Evolutionary conservation across 2,888 invertebrate species (phyloP).

Genomic region (Volucella inflata): DNA sequence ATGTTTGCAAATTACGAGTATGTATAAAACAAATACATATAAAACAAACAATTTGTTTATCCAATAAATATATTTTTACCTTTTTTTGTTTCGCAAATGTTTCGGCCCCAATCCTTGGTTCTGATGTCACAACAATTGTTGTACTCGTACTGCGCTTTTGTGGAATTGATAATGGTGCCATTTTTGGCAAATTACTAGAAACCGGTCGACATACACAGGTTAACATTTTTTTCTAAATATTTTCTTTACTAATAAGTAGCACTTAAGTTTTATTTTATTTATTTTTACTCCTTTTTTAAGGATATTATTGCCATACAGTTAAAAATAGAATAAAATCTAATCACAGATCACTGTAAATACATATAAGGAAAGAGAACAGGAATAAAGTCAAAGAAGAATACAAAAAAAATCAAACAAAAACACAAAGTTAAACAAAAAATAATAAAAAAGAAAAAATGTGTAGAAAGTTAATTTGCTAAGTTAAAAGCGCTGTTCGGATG

Average conservation of each 20-base stretch:
- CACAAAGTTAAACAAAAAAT: slow-evolving; percentile 3
- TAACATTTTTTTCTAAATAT: slow-evolving; percentile 78
- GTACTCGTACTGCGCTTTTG: slow-evolving; percentile 78
- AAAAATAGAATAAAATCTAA: slow-evolving; percentile 30
- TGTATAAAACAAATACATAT: not conserved
- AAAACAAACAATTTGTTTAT: not conserved
- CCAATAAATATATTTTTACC: slow-evolving; percentile 70
- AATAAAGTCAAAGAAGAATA: slow-evolving; percentile 3
- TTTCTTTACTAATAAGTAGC: slow-evolving; percentile 27
- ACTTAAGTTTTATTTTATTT: slow-evolving; percentile 16
- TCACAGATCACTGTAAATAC: slow-evolving; percentile 68
- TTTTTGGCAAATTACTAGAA: slow-evolving; percentile 83
- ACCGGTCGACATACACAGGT: slow-evolving; percentile 84
- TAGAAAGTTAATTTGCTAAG: slow-evolving; percentile 61
- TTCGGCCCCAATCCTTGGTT: slow-evolving; percentile 80
- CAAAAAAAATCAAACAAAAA: not conserved
- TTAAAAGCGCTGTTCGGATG: slow-evolving; percentile 40
- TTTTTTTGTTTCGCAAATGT: slow-evolving; percentile 76
- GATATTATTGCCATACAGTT: slow-evolving; percentile 55
- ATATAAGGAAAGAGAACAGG: not conserved
- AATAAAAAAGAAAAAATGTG: slow-evolving; percentile 31
- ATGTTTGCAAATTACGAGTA: not conserved
- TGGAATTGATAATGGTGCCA: slow-evolving; percentile 81
- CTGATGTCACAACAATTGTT: slow-evolving; percentile 82
- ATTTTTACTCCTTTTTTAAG: slow-evolving; percentile 48